phyloP scores from a whole-genome alignment of 64 coral and sea anemone genomes.

The Montipora foliosa region DNA sequence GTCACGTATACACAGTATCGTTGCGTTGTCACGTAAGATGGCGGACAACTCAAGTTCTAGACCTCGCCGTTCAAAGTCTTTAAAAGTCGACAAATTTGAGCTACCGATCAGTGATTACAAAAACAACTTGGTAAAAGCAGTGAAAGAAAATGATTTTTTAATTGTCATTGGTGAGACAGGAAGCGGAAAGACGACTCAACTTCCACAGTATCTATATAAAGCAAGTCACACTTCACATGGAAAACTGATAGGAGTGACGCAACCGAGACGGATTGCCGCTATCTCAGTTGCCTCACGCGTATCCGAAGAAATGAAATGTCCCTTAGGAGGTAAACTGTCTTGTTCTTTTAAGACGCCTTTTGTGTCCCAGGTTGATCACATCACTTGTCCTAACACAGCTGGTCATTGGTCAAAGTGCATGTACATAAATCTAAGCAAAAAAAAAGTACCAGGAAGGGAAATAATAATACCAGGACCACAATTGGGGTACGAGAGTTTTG shows the following conservation, averaged over 20 bases:
- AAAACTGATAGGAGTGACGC: constrained; percentile 80
- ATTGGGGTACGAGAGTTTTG: no score
- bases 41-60: constrained; percentile 39
- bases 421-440: no score
- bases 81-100: constrained; percentile 23
- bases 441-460: no score
- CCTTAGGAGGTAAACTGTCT: constrained; percentile 78
- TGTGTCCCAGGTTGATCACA: no score
- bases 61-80: not conserved
- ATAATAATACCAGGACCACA: no score
- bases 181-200: constrained; percentile 95
- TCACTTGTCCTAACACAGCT: no score
- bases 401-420: no score
- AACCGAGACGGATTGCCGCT: constrained; percentile 90
- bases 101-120: constrained; percentile 78
- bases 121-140: constrained; percentile 70
- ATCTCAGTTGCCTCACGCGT: constrained; percentile 92
- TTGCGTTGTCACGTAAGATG: constrained; percentile 43
- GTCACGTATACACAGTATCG: not conserved
- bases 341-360: not conserved
- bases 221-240: constrained; percentile 64
- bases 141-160: constrained; percentile 88
- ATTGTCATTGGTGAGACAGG: constrained; percentile 92
- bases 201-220: constrained; percentile 83
- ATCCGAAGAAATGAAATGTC: constrained; percentile 77